Conservation (phyloP, 2,113 vertebrate genomes). For the Stigmatopora nigra region DNA sequence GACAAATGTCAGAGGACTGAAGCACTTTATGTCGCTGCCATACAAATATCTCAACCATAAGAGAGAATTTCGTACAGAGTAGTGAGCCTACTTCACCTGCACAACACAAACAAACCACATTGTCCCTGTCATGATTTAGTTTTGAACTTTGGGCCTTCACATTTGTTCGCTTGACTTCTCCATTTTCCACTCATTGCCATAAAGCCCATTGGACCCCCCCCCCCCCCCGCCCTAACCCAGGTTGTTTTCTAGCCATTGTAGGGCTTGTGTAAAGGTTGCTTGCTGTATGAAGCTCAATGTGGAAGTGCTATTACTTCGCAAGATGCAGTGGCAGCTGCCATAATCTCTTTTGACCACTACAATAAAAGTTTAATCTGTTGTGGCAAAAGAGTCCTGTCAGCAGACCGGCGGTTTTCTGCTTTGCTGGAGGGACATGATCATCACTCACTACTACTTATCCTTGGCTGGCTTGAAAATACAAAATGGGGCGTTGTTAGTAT, state of each 20-base stretch:
- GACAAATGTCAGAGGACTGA: no score
- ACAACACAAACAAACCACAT: slow-evolving; percentile 36
- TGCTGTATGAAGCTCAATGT: slow-evolving; percentile 1
- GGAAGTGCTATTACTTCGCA: not conserved
- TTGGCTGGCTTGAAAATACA: slow-evolving; percentile 24
- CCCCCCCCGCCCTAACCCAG: slow-evolving; percentile 24
- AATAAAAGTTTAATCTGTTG: slow-evolving; percentile 32
- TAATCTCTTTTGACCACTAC: slow-evolving; percentile 24
- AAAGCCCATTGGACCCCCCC: slow-evolving; percentile 33
- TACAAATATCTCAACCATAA: not conserved
- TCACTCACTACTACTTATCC: slow-evolving; percentile 25
- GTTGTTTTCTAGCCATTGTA: slow-evolving; percentile 35
- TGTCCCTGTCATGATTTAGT: slow-evolving; percentile 40
- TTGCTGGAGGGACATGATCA: slow-evolving; percentile 26
- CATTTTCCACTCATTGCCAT: slow-evolving; percentile 14
- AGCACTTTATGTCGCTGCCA: no score
- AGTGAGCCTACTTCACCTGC: no score
- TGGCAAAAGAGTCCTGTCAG: slow-evolving; percentile 31
- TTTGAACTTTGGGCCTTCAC: slow-evolving; percentile 42
- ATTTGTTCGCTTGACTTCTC: slow-evolving; percentile 43
- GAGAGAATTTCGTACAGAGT: no score
- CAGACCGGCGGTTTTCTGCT: slow-evolving; percentile 26
- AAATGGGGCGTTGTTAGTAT: slow-evolving; percentile 36
- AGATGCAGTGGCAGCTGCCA: slow-evolving; percentile 2
- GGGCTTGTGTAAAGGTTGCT: slow-evolving; percentile 14